phyloP scores from a whole-genome alignment of 2,797 vertebrate genomes.

The Malacoctenus gilli region DNA sequence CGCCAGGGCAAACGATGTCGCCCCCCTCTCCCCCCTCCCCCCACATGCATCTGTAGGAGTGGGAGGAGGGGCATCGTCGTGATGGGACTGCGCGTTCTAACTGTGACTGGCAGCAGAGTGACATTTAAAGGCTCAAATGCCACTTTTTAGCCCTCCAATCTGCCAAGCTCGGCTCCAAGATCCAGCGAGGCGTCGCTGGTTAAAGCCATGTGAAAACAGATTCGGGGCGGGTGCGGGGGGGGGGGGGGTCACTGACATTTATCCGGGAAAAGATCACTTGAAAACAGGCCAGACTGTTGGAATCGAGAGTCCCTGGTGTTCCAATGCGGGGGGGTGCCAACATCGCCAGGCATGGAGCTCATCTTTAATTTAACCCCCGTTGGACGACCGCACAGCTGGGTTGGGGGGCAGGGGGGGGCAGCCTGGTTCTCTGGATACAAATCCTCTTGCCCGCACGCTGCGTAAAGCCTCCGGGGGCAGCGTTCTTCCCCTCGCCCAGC shows the following conservation, averaged over 20 bases:
- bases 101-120: conserved; percentile 44
- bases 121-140: conserved; percentile 54
- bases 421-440: conserved; percentile 55
- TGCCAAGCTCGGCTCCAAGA: conserved; percentile 40
- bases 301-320: conserved; percentile 35
- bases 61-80: neutral
- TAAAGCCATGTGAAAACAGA: conserved; percentile 49
- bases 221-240: too few species aligned
- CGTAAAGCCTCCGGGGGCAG: conserved; percentile 31
- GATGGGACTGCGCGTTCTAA: conserved; percentile 34
- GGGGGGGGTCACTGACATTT: conserved; percentile 61
- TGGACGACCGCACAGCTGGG: too few species aligned
- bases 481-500: conserved; percentile 46
- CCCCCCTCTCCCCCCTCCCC: too few species aligned
- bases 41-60: conserved; percentile 28
- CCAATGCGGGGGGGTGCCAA: conserved; percentile 42
- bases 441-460: conserved; percentile 56
- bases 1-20: conserved; percentile 38
- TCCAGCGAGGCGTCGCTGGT: conserved; percentile 44
- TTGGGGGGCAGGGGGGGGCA: conserved; percentile 66
- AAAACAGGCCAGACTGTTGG: conserved; percentile 53
- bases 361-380: conserved; percentile 69
- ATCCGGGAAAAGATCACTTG: conserved; percentile 47
- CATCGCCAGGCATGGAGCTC: conserved; percentile 37
- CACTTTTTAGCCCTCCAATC: conserved; percentile 50